Base-by-base conservation (phyloP, 2,113 vertebrate genomes). In the Pterocles gutturalis region DNA sequence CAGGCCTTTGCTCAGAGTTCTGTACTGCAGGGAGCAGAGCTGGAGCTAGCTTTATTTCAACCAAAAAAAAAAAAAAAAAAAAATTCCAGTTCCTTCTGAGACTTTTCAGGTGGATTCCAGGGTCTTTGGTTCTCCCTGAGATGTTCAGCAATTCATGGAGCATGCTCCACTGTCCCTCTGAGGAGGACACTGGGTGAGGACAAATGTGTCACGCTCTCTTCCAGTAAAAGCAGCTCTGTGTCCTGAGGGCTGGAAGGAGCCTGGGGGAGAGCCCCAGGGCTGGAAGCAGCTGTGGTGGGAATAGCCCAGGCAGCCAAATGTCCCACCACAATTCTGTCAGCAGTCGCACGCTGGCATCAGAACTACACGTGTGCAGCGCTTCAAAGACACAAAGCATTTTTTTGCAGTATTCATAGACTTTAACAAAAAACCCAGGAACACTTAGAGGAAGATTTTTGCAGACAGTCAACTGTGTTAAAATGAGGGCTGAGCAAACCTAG, bases 201-300 rank as follows among this genome's bases (percentile, higher is more conserved):
- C 16, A 73, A 48, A 33, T 0, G 0, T 25, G 67, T 21, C 38
- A 26, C 0, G 4, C 7, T 83, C 34, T 11, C 10, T 33, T 19
- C 65, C 41, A 58, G 13, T 53, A 62, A 61, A 71, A n/a, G 11
- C 24, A 25, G 7, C 11, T 75, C 28, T 62, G 10, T 49, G 18
- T 36, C 24, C 28, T 4, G 2, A 64, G 13, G 17, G 36, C 73
- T 66, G 43, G 36, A 33, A 85, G n/a, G 17, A 71, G 5, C 9
- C 48, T 64, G 29, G 3, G n/a, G 33, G 18, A 70, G 41, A 31
- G 16, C 5, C 38, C 22, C 29, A 64, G 46, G 25, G 22, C 48
- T 80, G 55, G 55, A 67, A 45, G n/a, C 8, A 21, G 36, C 45
- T 46, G 17, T 81, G 57, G 19, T 64, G 41, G 22, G 46, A 75